These are phyloP conservation scores for Amphibalanus amphitrite DNA, from an alignment of 1,140 invertebrate species.

Conservation along the genomic window DNA sequence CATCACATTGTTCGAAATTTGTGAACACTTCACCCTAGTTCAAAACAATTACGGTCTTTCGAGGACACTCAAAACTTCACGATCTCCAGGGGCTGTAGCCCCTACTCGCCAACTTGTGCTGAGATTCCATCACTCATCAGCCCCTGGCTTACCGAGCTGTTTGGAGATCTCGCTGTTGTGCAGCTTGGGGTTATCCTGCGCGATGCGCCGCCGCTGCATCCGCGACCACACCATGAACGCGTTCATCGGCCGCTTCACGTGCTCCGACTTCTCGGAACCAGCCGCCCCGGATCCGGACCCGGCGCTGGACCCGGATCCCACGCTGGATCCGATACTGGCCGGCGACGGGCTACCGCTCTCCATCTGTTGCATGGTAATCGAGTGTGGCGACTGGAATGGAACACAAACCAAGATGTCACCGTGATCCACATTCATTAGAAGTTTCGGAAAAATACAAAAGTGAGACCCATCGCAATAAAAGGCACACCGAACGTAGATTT, in stretches of 20 bases:
- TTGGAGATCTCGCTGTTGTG: conserved; percentile 95
- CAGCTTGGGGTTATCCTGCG: conserved; percentile 92
- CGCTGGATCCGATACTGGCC: conserved; percentile 16
- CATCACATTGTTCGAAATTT: no score
- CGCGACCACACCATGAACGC: conserved; percentile 98
- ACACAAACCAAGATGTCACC: no score
- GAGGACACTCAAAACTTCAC: no score
- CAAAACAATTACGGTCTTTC: no score
- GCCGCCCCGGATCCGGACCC: conserved; percentile 14
- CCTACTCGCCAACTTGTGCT: no score
- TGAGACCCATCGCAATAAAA: no score
- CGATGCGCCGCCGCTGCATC: conserved; percentile 70
- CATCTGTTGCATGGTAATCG: not conserved
- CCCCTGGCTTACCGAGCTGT: conserved; percentile 48
- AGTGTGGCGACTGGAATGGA: not conserved
- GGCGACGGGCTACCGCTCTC: conserved; percentile 3
- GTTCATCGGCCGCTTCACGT: conserved; percentile 98
- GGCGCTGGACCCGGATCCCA: conserved; percentile 17
- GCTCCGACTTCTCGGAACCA: conserved; percentile 33
- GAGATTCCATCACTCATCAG: no score
- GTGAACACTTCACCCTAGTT: no score
- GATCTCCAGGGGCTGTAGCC: no score
- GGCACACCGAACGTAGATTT: no score
- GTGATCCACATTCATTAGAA: no score
- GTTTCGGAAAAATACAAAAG: no score